Percentiles rank a stretch among this genome's conserved stretches.
phyloP scores from a whole-genome alignment of 92 coral and sea anemone genomes.

The Actinostola sp. region DNA sequence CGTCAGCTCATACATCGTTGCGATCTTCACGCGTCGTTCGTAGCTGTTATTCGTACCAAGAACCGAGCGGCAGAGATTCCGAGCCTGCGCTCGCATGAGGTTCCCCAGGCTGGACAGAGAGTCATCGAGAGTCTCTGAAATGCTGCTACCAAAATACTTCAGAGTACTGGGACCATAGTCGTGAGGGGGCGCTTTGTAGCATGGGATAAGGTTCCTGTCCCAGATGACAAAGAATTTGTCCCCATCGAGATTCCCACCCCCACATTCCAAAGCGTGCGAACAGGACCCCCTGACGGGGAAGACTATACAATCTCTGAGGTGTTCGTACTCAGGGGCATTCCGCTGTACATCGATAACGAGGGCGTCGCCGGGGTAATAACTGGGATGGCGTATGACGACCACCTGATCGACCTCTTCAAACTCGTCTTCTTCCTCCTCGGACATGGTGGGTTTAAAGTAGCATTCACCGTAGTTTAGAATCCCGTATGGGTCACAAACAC shows the following conservation, averaged over 20 bases:
- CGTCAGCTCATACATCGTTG: conserved; percentile 63
- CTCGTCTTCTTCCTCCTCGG: conserved; percentile 36
- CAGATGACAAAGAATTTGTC: conserved; percentile 68
- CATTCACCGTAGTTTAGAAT: conserved; percentile 55
- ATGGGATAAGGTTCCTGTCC: conserved; percentile 63
- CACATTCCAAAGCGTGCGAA: conserved; percentile 58
- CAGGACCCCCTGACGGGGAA: conserved; percentile 43
- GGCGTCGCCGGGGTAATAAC: conserved; percentile 67
- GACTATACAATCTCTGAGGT: conserved; percentile 66
- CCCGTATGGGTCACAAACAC: conserved; percentile 63
- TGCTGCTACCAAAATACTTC: conserved; percentile 8
- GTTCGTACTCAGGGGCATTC: conserved; percentile 38
- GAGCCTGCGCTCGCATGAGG: conserved; percentile 31
- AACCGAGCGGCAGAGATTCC: conserved; percentile 28
- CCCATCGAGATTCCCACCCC: conserved; percentile 50
- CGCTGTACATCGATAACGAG: conserved; percentile 42
- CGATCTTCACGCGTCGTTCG: conserved; percentile 53
- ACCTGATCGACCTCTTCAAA: conserved; percentile 42
- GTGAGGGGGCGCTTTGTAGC: conserved; percentile 17
- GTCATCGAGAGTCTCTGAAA: conserved; percentile 20
- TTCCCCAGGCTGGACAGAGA: conserved; percentile 7
- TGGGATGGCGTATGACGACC: conserved; percentile 57
- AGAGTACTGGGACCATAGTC: conserved; percentile 26
- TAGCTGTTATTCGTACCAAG: conserved; percentile 70
- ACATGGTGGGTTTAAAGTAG: conserved; percentile 66